A percentile compares a stretch with the other conserved stretches of the same genome.
These are phyloP conservation scores for Vanessa tameamea DNA, from an alignment of 1,140 invertebrate genomes.

Conservation along the genomic window DNA sequence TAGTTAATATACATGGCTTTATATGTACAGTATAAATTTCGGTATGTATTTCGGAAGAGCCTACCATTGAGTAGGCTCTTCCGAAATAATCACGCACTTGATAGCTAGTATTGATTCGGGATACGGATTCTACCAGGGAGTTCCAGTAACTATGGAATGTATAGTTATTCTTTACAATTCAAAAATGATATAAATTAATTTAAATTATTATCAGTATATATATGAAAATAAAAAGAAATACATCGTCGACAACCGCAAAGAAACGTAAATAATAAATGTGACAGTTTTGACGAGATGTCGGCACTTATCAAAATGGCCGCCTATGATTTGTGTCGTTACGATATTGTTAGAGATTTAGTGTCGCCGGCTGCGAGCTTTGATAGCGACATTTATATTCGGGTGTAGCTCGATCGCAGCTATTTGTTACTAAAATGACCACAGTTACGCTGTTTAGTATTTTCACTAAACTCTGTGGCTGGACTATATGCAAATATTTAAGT, in stretches of 20 bases:
- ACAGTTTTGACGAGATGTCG: constrained; percentile 6
- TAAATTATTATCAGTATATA: too few relatives aligned
- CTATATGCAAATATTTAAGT: constrained; percentile 1
- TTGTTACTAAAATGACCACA: constrained; percentile 3
- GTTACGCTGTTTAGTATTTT: constrained; percentile 3
- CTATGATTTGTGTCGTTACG: constrained; percentile 13
- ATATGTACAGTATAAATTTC: too few relatives aligned
- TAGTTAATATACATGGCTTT: too few relatives aligned
- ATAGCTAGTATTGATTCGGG: too few relatives aligned
- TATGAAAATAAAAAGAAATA: background rate
- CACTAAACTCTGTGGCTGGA: background rate
- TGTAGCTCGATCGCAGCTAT: constrained; percentile 6
- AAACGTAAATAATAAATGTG: background rate
- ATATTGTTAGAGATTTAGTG: constrained; percentile 30
- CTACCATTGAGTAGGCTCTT: too few relatives aligned
- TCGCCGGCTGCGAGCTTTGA: constrained; percentile 28
- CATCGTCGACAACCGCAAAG: background rate
- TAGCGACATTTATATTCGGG: constrained; percentile 26
- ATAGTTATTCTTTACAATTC: too few relatives aligned
- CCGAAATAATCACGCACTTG: too few relatives aligned
- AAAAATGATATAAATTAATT: too few relatives aligned
- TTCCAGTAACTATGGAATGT: too few relatives aligned
- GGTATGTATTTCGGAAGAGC: too few relatives aligned
- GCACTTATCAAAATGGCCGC: constrained; percentile 26
- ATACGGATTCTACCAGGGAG: too few relatives aligned